phyloP scores from a whole-genome alignment of 2,113 vertebrate genomes.

The Salvelinus alpinus region DNA sequence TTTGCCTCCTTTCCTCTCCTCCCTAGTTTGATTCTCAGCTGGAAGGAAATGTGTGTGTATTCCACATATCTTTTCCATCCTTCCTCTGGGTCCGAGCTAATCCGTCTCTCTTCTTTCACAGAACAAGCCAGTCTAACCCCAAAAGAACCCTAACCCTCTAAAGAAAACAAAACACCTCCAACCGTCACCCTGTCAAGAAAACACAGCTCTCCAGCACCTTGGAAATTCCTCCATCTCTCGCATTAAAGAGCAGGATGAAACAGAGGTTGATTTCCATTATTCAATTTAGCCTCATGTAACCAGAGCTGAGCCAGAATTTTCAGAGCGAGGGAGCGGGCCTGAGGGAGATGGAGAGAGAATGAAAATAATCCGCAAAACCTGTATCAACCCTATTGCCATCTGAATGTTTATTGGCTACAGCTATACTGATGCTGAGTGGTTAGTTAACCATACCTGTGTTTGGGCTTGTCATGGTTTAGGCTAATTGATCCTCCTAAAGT shows the following conservation, averaged over 20 bases:
- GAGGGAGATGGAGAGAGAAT: neutral
- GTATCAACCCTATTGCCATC: too few species aligned
- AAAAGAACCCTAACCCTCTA: slow-evolving; percentile 46
- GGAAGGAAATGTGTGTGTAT: slow-evolving; percentile 42
- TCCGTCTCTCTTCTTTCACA: slow-evolving; percentile 69
- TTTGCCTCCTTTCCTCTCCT: slow-evolving; percentile 49
- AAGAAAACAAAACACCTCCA: slow-evolving; percentile 63
- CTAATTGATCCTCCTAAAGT: neutral
- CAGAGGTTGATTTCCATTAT: slow-evolving; percentile 73
- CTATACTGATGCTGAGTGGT: neutral
- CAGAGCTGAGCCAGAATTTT: slow-evolving; percentile 37
- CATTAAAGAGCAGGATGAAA: slow-evolving; percentile 64
- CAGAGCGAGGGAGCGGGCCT: neutral
- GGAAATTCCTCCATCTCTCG: slow-evolving; percentile 66
- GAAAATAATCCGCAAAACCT: neutral
- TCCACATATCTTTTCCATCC: slow-evolving; percentile 66
- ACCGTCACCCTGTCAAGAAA: slow-evolving; percentile 66
- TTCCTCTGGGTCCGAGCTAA: slow-evolving; percentile 70
- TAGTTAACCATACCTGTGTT: neutral
- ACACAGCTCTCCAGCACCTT: slow-evolving; percentile 66
- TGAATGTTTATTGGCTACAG: neutral
- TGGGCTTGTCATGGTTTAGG: neutral
- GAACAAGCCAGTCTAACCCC: slow-evolving; percentile 57
- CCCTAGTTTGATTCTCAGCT: slow-evolving; percentile 17
- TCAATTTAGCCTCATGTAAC: slow-evolving; percentile 73